Evolutionary conservation across 1,140 invertebrate species (phyloP), one percentile per base, ranked within the genome.

Genomic region (Helicoverpa armigera): DNA sequence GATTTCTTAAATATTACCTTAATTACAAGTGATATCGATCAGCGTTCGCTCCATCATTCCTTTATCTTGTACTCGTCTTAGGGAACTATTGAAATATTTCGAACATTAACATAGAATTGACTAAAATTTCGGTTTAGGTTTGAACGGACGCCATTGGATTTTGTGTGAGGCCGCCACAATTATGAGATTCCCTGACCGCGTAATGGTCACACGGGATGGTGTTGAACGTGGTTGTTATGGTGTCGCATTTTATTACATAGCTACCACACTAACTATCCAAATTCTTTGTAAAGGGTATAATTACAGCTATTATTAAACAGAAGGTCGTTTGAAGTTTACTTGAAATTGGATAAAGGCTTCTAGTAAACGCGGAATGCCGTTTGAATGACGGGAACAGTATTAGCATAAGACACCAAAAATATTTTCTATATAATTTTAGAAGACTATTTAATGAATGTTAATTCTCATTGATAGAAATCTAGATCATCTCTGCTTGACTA

Each of bases 1-100:
- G 87, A 91, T 90, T 93, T 88, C 85, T 87, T 90, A 87, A 90
- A 90, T 90, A 91, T 89, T 86, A 87, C 83, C 82, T 94, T 95
- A 94, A 94, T 95, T 95, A 92, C 86, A 83, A 85, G 48, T 84
- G 93, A 94, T 95, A 94, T 84, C 73, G 82, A 94, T 94, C 90
- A 85, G 84, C 83, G 92, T 90, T 88, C 82, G 80, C 88, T 88
- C 85, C 85, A 87, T 87, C 86, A 88, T 89, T 88, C 85, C 80
- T 88, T 86, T 84, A 89, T 89, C 86, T 84, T 89, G 88, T 86
- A 86, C 54, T 29, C 79, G 81, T 83, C 79, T 83, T 86, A 83
- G 67, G 18, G 23, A 16, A 76, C 35, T 79, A 79, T 82, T 84
- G 58, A 85, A 86, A 83, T 83, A 84, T 82, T 82, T 54, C 56